phyloP scores from a whole-genome alignment of 2,113 vertebrate species.

The Neolamprologus tretocephalus region DNA sequence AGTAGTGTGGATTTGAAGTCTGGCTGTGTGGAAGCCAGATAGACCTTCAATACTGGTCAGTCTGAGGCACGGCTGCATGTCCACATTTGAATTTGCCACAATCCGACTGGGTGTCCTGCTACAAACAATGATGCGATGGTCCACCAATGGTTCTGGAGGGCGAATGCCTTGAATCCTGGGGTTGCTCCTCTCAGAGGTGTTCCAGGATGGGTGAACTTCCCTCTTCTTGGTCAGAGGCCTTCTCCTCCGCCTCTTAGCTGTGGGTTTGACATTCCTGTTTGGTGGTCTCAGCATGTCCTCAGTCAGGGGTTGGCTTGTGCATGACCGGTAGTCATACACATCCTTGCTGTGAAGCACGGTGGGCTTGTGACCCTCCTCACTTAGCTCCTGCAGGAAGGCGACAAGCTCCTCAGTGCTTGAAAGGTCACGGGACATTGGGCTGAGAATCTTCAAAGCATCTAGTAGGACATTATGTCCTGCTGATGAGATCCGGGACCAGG shows the following conservation, averaged over 20 bases:
- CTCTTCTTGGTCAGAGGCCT: conserved; percentile 36
- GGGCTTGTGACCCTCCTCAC: conserved; percentile 56
- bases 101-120: conserved; percentile 4
- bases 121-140: not conserved
- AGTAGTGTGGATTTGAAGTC: conserved; percentile 58
- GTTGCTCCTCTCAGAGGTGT: not conserved
- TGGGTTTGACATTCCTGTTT: conserved; percentile 16
- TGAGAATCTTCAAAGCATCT: conserved; percentile 62
- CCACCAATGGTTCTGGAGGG: conserved; percentile 35
- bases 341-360: conserved; percentile 56
- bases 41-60: conserved; percentile 58
- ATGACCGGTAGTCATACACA: conserved; percentile 59
- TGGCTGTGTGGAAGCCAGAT: conserved; percentile 58
- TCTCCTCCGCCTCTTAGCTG: conserved; percentile 41
- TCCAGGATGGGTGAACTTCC: conserved; percentile 66
- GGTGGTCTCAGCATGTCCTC: conserved; percentile 38
- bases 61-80: conserved; percentile 48
- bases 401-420: conserved; percentile 48
- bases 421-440: conserved; percentile 46
- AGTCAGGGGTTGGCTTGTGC: conserved; percentile 42
- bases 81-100: not conserved
- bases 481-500: conserved; percentile 58
- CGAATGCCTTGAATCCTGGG: conserved; percentile 61
- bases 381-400: conserved; percentile 56
- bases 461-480: conserved; percentile 53